Percentiles rank a stretch among this genome's conserved stretches.
Conservation (phyloP, 2,888 invertebrate species). For the Meandrusa payeni region DNA sequence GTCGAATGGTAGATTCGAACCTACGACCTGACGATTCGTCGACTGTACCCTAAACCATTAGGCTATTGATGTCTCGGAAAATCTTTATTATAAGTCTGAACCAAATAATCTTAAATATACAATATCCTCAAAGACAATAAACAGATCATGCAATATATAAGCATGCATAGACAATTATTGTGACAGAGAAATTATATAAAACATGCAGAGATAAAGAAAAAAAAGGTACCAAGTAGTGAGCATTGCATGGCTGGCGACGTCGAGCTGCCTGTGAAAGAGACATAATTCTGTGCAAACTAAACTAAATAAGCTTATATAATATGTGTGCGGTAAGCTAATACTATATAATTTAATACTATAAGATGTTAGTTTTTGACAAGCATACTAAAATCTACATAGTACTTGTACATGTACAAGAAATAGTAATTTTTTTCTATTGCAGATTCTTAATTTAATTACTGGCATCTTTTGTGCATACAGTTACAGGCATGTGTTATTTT, state of each 20-base stretch:
- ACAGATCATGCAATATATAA: constrained; percentile 5
- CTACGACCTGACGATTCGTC: too few species aligned
- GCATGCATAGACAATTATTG: constrained; percentile 2
- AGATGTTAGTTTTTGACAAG: constrained; percentile 8
- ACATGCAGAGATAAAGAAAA: constrained; percentile 29
- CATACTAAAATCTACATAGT: constrained; percentile 8
- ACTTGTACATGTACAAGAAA: not conserved
- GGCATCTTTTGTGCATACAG: too few species aligned
- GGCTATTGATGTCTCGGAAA: too few species aligned
- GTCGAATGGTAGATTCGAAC: too few species aligned
- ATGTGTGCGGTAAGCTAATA: constrained; percentile 15
- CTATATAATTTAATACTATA: not conserved
- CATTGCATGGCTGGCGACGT: constrained; percentile 38
- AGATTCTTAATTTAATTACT: not conserved
- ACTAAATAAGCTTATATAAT: constrained; percentile 40
- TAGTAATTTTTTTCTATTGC: not conserved
- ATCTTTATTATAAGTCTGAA: too few species aligned
- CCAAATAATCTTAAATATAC: not conserved
- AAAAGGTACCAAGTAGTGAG: constrained; percentile 45
- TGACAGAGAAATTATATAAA: constrained; percentile 6
- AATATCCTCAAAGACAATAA: not conserved
- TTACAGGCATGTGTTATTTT: too few species aligned
- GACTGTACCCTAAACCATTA: too few species aligned
- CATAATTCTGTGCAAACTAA: constrained; percentile 53
- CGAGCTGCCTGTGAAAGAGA: constrained; percentile 54